Base-by-base conservation (phyloP, 2,113 vertebrate genomes). In the Leptosomus discolor region DNA sequence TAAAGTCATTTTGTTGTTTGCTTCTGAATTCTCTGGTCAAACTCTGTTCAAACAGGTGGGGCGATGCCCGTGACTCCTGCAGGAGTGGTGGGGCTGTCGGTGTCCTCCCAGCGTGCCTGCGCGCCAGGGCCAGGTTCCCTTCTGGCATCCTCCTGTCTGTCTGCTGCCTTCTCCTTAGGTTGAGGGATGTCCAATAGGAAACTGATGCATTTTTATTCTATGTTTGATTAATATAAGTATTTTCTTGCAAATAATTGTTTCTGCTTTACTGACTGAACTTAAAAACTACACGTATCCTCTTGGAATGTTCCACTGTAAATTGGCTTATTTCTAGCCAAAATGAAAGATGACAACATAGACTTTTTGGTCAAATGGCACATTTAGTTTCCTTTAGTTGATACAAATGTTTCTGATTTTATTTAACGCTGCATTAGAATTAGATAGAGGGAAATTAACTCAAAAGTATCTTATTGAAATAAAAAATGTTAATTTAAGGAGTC, bases 91-190 rank as follows among this genome's bases (percentile, higher is more conserved):
- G 53, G 37, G 70, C 53, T 53, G 37, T 43, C 2, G 5, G 15
- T 5, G 23, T 3, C 3, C 0, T 19, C 70, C 70, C 50, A 3
- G 34, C 0, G 10, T 43, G 16, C 46, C 45, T 7, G 0, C 1
- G 22, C 5, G 4, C 51, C 1, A 0, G 12, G 29, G 29, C 43
- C 8, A 15, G 4, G 5, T 12, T 50, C 58, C 24, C 14, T 37
- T 12, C 82, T 24, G 16, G 3, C 2, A 2, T 29, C 57, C 37
- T 77, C 50, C 34, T 16, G 7, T 39, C 53, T 34, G 23, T 18
- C 68, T 79, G 23, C 32, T 9, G 5, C 57, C 15, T 45, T 32
- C 43, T 54, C 16, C 19, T 9, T 13, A 11, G 15, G 11, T 8
- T 60, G 24, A 3, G 4, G 70, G 34, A 2, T 53, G 30, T 15